A percentile compares a stretch with the other conserved stretches of the same genome.
phyloP scores from a whole-genome alignment of 2,888 invertebrate species.

The Eucera pruinosa region DNA sequence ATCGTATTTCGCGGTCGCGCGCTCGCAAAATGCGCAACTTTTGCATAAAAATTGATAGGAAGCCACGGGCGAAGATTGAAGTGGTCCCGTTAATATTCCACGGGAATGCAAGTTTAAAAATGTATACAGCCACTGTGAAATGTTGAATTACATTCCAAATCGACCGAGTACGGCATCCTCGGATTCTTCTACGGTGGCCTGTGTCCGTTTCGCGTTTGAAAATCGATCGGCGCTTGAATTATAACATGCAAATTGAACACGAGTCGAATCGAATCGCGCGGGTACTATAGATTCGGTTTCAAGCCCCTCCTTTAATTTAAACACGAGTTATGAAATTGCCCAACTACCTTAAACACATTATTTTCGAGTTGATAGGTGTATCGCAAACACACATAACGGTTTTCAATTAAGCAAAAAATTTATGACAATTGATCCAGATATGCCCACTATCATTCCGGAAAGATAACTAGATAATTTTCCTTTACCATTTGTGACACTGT shows the following conservation, averaged over 20 bases:
- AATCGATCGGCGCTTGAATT: not conserved
- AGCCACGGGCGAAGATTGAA: slow-evolving; percentile 30
- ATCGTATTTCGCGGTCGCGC: slow-evolving; percentile 4
- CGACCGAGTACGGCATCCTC: not conserved
- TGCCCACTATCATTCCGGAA: no score
- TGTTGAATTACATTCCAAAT: slow-evolving; percentile 40
- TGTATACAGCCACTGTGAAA: slow-evolving; percentile 18
- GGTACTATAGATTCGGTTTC: not conserved
- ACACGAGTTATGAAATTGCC: not conserved
- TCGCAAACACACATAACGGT: no score
- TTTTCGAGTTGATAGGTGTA: not conserved
- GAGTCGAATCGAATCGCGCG: not conserved
- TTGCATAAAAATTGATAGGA: slow-evolving; percentile 35
- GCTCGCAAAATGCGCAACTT: slow-evolving; percentile 32
- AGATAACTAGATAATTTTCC: no score
- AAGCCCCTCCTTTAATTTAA: slow-evolving; percentile 3
- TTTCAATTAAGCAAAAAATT: no score
- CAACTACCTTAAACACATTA: not conserved
- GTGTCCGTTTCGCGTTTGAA: slow-evolving; percentile 1
- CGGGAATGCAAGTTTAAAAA: slow-evolving; percentile 36
- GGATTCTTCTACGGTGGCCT: not conserved
- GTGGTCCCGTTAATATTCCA: slow-evolving; percentile 24
- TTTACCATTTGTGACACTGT: no score
- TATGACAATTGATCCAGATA: no score
- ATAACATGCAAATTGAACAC: slow-evolving; percentile 12